Conservation (phyloP, 2,888 invertebrate species). For the Monochamus alternatus region DNA sequence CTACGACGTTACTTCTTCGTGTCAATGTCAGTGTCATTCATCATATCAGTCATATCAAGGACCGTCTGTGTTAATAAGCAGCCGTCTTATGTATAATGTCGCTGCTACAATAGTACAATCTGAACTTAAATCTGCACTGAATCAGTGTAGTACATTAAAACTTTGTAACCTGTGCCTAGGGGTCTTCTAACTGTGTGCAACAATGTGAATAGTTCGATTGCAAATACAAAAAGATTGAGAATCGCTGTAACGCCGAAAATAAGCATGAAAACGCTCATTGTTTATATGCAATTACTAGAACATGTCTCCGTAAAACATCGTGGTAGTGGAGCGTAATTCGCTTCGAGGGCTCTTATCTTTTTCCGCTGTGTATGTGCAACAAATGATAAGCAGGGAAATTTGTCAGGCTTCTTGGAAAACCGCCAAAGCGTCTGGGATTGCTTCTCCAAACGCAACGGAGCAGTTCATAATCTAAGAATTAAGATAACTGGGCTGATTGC, state of each 20-base stretch:
- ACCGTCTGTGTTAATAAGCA: no score
- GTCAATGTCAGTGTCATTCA: no score
- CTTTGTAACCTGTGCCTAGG: no score
- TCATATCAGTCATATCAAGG: no score
- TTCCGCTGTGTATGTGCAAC: conserved; percentile 24
- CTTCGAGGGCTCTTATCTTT: conserved; percentile 17
- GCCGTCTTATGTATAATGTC: no score
- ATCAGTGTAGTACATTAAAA: no score
- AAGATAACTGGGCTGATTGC: neutral
- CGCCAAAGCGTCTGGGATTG: conserved; percentile 14
- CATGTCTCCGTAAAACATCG: neutral
- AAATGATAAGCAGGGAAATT: conserved; percentile 35
- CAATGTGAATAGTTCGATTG: neutral
- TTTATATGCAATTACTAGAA: conserved; percentile 27
- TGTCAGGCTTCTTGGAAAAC: conserved; percentile 20
- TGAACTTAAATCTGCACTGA: no score
- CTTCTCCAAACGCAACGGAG: neutral
- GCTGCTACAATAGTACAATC: no score
- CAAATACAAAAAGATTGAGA: neutral
- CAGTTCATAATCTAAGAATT: conserved; percentile 12
- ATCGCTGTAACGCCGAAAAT: neutral
- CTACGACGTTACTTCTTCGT: no score
- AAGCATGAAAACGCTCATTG: neutral
- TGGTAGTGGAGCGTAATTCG: conserved; percentile 16
- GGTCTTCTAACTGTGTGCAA: no score